These are phyloP conservation scores for Panulirus ornatus DNA, from an alignment of 1,140 invertebrate genomes.

Conservation along the genomic window DNA sequence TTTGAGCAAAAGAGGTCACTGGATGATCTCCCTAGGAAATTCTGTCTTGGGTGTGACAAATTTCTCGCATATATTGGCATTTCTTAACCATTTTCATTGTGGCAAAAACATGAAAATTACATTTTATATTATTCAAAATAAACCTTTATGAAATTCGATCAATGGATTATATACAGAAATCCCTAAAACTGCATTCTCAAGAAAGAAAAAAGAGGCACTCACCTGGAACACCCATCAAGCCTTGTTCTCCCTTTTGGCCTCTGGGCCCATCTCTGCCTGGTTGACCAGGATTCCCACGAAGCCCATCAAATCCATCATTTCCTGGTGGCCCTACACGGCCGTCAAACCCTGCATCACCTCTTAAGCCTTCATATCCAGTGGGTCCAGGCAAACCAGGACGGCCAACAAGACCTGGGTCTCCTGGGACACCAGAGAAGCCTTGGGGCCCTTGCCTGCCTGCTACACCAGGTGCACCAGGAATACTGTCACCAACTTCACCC, in stretches of 20 bases:
- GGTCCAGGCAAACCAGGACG: constrained; percentile 21
- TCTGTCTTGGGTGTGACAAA: no score
- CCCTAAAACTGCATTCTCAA: no score
- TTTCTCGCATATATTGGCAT: no score
- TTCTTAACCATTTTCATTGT: no score
- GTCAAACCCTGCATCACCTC: constrained; percentile 27
- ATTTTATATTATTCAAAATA: no score
- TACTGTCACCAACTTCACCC: constrained; percentile 23
- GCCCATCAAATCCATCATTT: constrained; percentile 12
- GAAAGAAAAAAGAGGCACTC: no score
- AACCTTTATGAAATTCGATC: no score
- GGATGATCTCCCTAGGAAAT: no score
- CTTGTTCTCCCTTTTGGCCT: constrained; percentile 43
- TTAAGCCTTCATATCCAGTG: constrained; percentile 18
- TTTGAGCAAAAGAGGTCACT: no score
- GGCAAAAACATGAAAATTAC: no score
- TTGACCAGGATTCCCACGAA: background rate
- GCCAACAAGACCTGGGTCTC: background rate
- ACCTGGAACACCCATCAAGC: constrained; percentile 37
- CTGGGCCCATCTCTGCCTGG: constrained; percentile 23
- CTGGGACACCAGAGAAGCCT: constrained; percentile 35
- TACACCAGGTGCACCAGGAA: constrained; percentile 29
- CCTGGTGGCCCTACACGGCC: constrained; percentile 8
- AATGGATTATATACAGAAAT: no score
- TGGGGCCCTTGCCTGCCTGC: constrained; percentile 31